phyloP scores from a whole-genome alignment of 1,140 invertebrate species.

The Caenorhabditis latens region DNA sequence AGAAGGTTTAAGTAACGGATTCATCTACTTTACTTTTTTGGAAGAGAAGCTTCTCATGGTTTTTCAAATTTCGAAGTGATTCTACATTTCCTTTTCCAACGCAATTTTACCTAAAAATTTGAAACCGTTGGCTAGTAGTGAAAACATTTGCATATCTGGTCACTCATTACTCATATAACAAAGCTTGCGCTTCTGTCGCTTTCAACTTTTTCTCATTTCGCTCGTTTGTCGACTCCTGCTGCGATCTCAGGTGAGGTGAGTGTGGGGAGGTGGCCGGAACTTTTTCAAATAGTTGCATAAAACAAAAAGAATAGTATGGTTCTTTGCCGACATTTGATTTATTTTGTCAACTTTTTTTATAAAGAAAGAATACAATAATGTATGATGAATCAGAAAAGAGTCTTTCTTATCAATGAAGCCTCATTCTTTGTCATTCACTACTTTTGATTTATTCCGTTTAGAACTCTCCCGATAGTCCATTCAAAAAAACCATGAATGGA shows the following conservation, averaged over 20 bases:
- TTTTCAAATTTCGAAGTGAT: too few species aligned
- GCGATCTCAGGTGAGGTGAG: slow-evolving; percentile 22
- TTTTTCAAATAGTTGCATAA: slow-evolving; percentile 13
- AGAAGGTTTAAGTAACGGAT: neutral
- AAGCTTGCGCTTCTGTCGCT: neutral
- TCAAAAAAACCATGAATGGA: neutral
- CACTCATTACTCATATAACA: slow-evolving; percentile 56
- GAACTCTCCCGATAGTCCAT: neutral
- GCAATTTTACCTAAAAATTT: neutral
- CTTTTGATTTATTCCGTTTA: too few species aligned
- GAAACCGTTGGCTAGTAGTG: neutral
- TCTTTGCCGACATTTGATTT: slow-evolving; percentile 34
- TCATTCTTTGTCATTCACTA: neutral
- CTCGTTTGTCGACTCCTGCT: slow-evolving; percentile 32
- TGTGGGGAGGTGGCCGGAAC: slow-evolving; percentile 42
- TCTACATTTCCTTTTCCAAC: neutral
- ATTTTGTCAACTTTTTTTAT: neutral
- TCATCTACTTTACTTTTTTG: too few species aligned
- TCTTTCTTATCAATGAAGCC: neutral
- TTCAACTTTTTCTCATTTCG: slow-evolving; percentile 28
- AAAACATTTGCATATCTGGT: slow-evolving; percentile 52
- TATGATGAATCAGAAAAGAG: neutral
- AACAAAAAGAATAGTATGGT: slow-evolving; percentile 7
- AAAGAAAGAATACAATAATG: neutral
- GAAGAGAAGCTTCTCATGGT: too few species aligned